A percentile compares a stretch with the other conserved stretches of the same genome.
phyloP scores from a whole-genome alignment of 2,113 vertebrate species.

The Cyanoramphus novaezelandiae region DNA sequence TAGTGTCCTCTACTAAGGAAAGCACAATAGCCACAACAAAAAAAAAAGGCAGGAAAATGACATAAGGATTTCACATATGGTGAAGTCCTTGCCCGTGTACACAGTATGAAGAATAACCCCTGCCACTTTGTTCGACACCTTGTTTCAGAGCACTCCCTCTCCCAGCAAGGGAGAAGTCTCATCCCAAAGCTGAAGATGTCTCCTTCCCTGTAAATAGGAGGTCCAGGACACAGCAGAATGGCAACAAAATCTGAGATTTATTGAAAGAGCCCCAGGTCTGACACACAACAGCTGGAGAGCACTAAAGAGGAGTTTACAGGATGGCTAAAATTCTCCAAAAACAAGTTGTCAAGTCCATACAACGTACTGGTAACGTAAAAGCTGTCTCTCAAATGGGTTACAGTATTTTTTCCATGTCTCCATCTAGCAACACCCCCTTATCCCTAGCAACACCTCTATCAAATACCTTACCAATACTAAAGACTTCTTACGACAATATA shows the following conservation, averaged over 20 bases:
- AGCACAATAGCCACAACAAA: background rate
- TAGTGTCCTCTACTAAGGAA: background rate
- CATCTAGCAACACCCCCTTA: background rate
- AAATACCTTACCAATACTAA: background rate
- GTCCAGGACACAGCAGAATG: background rate
- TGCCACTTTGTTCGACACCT: background rate
- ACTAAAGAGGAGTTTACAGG: background rate
- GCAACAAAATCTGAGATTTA: background rate
- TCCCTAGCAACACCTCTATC: background rate
- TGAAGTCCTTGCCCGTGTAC: background rate
- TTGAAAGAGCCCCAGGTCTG: background rate
- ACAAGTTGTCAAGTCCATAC: background rate
- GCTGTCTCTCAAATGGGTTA: background rate
- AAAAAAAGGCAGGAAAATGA: background rate
- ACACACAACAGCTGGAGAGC: background rate
- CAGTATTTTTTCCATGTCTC: background rate
- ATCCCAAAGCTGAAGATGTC: background rate
- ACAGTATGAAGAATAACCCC: background rate
- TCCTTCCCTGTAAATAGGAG: rapidly evolving
- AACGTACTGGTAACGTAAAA: rapidly evolving
- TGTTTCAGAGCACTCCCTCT: background rate
- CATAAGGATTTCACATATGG: background rate
- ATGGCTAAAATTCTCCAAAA: background rate
- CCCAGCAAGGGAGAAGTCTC: background rate
- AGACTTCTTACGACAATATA: background rate